Evolutionary conservation across 1,140 invertebrate genomes (phyloP), one percentile per base, ranked within the genome.

Genomic region (Gerris buenoi): DNA sequence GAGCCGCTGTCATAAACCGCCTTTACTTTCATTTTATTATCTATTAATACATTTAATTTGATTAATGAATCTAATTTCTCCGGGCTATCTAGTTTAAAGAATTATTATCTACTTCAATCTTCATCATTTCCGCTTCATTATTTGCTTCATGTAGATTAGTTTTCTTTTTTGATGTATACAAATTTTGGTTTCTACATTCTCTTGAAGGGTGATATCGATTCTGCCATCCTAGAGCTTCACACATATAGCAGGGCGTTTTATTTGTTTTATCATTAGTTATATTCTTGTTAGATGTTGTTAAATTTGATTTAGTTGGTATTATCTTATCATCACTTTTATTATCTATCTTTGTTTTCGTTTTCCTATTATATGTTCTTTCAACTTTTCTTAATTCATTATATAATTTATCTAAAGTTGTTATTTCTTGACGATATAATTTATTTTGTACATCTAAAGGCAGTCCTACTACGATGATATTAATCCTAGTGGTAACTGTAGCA

Each of bases 171-270:
- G 23, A 59, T 59, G 22, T 18, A 18, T 59, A 46, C 23, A 57
- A 10, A 25, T 59, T 60, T 18, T 25, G 25, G 33, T 66, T 66
- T 66, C 65, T 58, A 27, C 65, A 66, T 13, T 46, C 33, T 10
- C 26, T 26, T 59, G 27, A 3, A 22, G 57, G 57, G 57, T 66
- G 65, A 27, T 27, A 65, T 60, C 65, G 58, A 27, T 56, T 46
- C 10, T 46, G 57, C 23, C n/a, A 59, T 25, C 65, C 65, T 26
- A 66, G 25, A 28, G 5, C 25, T 25, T 25, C 23, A 59, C 65
- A 66, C 22, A 59, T 66, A 56, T n/a, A 59, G 57, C 65, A 66
- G 3, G 65, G 65, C 26, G 14, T 59, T 60, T 66, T 66, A 15
- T 5, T 13, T 14, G 18, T 56, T 15, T n/a, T 27, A 66, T 59